Base-by-base conservation (phyloP, 2,888 invertebrate genomes). In the Chaetoderma sp. region DNA sequence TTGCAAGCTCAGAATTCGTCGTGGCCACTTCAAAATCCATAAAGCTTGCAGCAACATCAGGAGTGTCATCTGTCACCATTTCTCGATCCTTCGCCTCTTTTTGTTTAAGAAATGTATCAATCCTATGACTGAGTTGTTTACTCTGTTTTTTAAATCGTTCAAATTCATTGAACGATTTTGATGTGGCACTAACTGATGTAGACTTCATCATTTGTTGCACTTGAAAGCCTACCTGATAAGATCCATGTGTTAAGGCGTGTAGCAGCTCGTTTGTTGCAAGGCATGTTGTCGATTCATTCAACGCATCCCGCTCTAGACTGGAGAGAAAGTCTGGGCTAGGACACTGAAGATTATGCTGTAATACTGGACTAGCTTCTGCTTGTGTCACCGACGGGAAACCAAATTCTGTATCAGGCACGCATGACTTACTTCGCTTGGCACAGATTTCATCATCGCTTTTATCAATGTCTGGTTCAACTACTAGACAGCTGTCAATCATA, bases 141-240 rank as follows among this genome's bases (percentile, higher is more conserved):
- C 77, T 73, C 56, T 78, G 73, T 45, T 73, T 73, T 28, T 74
- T 63, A 4, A 78, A 63, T 44, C 76, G 73, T 52, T 78, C 75
- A 2, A 75, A 72, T 49, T 73, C 70, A 25, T 70, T 67, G 16
- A 74, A 54, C 3, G 72, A 65, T 52, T 73, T 71, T 2, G 72
- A 72, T 60, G 60, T 76, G 0, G 76, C 74, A 0, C 80, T 77
- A 13, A 76, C 68, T 6, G 77, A 76, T 18, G 69, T 71, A 10
- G 72, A 71, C 47, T 76, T 75, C n/a, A 63, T 52, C 6, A 39
- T 54, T 21, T 39, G 45, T 8, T 52, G 52, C 18, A 18, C n/a
- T 3, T 52, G 23, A n/a, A n/a, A n/a, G n/a, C n/a, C n/a, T n/a
- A n/a, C n/a, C n/a, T n/a, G n/a, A n/a, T n/a, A n/a, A n/a, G n/a